phyloP scores from a whole-genome alignment of 2,888 invertebrate genomes.

The Subacronicta megacephala region DNA sequence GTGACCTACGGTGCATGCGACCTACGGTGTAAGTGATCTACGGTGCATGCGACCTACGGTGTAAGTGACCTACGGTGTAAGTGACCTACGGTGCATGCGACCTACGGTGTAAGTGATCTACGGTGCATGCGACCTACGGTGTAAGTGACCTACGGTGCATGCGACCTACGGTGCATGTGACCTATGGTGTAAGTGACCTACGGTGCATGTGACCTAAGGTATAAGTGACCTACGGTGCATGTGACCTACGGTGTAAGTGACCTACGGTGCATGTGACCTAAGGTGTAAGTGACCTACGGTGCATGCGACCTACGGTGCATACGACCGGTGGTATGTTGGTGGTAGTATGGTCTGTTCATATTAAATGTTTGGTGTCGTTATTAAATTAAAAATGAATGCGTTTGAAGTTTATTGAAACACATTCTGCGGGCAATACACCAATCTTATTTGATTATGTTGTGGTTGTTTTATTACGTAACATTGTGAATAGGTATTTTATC shows the following conservation, averaged over 20 bases:
- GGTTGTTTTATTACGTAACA: conserved; percentile 10
- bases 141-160: too few species aligned
- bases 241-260: too few species aligned
- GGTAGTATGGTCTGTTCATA: too few species aligned
- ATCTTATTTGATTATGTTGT: conserved; percentile 26
- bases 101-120: too few species aligned
- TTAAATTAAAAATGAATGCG: not conserved
- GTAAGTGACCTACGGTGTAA: not conserved
- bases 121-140: too few species aligned
- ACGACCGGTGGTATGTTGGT: too few species aligned
- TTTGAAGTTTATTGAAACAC: conserved; percentile 7
- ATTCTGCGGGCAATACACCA: not conserved
- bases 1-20: not conserved
- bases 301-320: too few species aligned
- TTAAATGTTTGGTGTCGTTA: not conserved
- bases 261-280: not conserved
- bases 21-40: too few species aligned
- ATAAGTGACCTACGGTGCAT: not conserved
- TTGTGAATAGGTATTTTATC: not conserved
- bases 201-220: not conserved
- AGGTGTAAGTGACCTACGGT: not conserved
- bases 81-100: too few species aligned
- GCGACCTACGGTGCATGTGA: too few species aligned
- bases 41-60: not conserved
- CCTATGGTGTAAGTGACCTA: not conserved